Evolutionary conservation across 2,888 invertebrate species (phyloP), one percentile per base, ranked within the genome.

Genomic region (Leucophenga montana): DNA sequence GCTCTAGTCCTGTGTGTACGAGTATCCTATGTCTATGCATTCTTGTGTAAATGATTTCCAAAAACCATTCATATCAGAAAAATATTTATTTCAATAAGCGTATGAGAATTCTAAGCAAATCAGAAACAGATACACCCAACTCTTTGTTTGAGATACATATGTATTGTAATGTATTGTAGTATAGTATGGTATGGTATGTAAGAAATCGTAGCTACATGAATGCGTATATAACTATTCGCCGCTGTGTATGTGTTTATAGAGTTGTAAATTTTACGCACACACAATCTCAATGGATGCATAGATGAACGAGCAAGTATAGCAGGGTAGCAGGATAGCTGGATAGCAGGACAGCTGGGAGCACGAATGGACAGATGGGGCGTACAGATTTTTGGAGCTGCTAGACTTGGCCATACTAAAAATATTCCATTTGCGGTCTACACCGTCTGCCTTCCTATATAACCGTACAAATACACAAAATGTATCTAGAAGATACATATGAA

Each of bases 81-180:
- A 71, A 76, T 81, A 83, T 39, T 39, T 39, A 39, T 80, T 79
- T 71, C 75, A 79, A 82, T 83, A 69, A 53, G 61, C 59, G 62
- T 57, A 59, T 33, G 27, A 84, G 84, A 74, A 83, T 83, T 81
- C 78, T 75, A 83, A 82, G 84, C 81, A 84, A 82, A 84, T 82
- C 81, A 82, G 75, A 83, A 82, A 82, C 81, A 82, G 81, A 82
- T 83, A 83, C 81, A 14, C 48, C 68, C 77, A 75, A 80, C 80
- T 77, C 84, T 82, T 80, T 80, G 82, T 83, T 77, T 5, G 8
- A 8, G 9, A 3, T 39, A 39, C 11, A 39, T 39, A 39, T 39
- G 39, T 11, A n/a, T n/a, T n/a, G n/a, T n/a, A n/a, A n/a, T n/a
- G n/a, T n/a, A n/a, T n/a, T n/a, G n/a, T n/a, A n/a, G n/a, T n/a